phyloP scores from a whole-genome alignment of 2,113 vertebrate genomes.

The Dermatemys mawii region DNA sequence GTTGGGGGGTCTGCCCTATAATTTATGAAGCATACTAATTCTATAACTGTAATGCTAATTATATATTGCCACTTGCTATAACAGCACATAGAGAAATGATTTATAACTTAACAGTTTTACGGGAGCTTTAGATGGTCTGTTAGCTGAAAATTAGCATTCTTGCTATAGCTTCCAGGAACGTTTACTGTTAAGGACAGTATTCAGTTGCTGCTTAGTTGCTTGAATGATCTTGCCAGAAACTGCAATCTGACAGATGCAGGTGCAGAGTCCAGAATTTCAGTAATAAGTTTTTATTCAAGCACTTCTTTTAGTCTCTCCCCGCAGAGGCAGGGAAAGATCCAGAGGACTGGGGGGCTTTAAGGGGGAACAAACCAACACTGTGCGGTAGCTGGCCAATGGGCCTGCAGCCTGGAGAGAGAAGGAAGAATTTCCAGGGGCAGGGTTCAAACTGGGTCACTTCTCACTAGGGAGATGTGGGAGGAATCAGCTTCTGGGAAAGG shows the following conservation, averaged over 20 bases:
- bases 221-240: not conserved
- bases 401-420: not conserved
- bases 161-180: not conserved
- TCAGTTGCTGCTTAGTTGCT: not conserved
- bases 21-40: conserved; percentile 35
- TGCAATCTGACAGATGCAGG: not conserved
- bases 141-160: conserved; percentile 37
- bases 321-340: not conserved
- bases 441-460: not conserved
- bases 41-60: conserved; percentile 68
- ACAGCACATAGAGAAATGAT: conserved; percentile 36
- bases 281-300: not conserved
- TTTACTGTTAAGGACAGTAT: not conserved
- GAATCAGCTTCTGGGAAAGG: not conserved
- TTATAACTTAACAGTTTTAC: conserved; percentile 56
- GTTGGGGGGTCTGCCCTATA: conserved; percentile 24
- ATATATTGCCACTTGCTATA: conserved; percentile 32
- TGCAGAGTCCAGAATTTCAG: conserved; percentile 16
- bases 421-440: not conserved
- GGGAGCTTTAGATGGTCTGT: conserved; percentile 27
- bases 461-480: not conserved
- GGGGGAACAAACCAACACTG: not conserved
- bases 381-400: not conserved
- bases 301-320: not conserved
- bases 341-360: not conserved